phyloP scores from a whole-genome alignment of 2,113 vertebrate genomes.

The Marmota monax region DNA sequence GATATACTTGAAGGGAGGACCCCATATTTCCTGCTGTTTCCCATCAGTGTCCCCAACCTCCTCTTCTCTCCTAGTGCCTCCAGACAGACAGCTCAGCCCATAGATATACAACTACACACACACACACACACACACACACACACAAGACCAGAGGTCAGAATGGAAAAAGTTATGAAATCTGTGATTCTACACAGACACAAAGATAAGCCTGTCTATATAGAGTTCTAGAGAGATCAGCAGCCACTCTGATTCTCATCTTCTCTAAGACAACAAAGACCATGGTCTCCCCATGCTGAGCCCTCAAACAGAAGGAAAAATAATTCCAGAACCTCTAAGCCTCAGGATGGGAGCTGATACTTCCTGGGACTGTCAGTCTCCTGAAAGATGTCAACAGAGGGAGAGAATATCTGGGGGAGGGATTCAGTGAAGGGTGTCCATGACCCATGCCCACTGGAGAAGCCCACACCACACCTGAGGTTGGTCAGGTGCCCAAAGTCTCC shows the following conservation, averaged over 20 bases:
- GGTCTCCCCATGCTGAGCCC: background rate
- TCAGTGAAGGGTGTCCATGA: background rate
- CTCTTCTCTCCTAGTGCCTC: background rate
- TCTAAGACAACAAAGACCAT: background rate
- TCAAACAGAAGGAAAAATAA: background rate
- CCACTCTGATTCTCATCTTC: background rate
- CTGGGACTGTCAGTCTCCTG: background rate
- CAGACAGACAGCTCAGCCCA: background rate
- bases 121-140: background rate
- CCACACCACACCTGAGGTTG: background rate
- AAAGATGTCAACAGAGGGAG: background rate
- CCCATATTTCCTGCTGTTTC: background rate
- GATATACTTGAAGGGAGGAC: background rate
- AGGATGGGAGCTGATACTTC: background rate
- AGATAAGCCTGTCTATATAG: background rate
- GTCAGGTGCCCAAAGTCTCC: background rate
- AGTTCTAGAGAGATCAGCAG: background rate
- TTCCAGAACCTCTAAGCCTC: background rate
- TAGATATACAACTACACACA: background rate
- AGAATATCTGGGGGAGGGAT: background rate
- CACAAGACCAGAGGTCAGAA: background rate
- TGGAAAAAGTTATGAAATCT: background rate
- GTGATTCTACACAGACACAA: background rate
- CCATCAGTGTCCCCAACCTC: background rate
- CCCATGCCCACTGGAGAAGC: background rate